Base-by-base conservation (phyloP, 64 coral and sea anemone species). In the Cladopsammia gracilis region DNA sequence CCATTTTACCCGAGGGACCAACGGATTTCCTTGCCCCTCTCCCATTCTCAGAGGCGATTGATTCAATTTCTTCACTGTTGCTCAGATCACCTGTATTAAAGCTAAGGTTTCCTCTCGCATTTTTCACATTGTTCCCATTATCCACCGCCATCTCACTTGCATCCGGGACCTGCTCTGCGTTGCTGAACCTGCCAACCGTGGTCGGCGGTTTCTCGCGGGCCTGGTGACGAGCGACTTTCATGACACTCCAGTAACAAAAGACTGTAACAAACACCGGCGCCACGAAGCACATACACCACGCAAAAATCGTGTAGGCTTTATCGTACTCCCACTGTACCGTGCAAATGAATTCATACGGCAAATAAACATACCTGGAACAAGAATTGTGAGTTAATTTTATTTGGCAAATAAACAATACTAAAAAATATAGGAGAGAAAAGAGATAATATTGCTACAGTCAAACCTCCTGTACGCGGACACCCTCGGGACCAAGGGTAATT, bases 301-400 rank as follows among this genome's bases (percentile, higher is more conserved):
- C 48, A 50, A 87, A 82, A 45, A 94, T 73, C 1, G 92, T 89
- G 45, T 74, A 94, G 44, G 53, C 50, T n/a, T 59, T 71, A 19
- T 88, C 64, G 34, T 82, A 53, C 45, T 94, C 92, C 92, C 92
- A 94, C 43, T 94, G 92, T 45, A 94, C 92, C 0, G 92, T 88
- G 75, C 92, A 94, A 75, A 94, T 94, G 64, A 73, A 94, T 70
- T 94, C 85, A 49, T 94, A 94, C 7, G 85, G 64, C 53, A 94
- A 79, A 56, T 94, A 94, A 69, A 73, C 52, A 58, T 94, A 94
- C 43, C 92, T 69, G 71, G 6, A 67, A 83, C 44, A 1, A 49
- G 45, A 44, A 16, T 3, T 20, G 7, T 59, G 16, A 79, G 18
- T n/a, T n/a, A n/a, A n/a, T n/a, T n/a, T n/a, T n/a, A n/a, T n/a